These are phyloP conservation scores for Drosophila sproati DNA, from an alignment of 1,140 invertebrate species.

Conservation along the genomic window DNA sequence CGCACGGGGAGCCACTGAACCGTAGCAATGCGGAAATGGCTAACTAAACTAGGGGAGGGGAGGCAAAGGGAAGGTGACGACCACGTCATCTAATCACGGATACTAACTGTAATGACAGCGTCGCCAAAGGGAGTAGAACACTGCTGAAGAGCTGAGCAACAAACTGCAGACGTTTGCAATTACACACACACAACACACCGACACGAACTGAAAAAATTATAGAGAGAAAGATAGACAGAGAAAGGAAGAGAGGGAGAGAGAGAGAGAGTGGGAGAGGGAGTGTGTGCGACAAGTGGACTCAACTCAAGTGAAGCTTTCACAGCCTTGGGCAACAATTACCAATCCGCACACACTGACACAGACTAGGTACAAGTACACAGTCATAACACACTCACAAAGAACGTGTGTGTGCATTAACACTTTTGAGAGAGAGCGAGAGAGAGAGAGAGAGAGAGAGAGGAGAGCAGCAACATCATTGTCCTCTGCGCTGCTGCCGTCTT, in stretches of 20 bases:
- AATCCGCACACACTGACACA: slow-evolving; percentile 30
- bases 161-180: slow-evolving; percentile 79
- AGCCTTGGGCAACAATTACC: slow-evolving; percentile 53
- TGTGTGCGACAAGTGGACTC: slow-evolving; percentile 35
- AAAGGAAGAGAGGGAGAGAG: slow-evolving; percentile 3
- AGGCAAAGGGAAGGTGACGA: slow-evolving; percentile 27
- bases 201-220: neutral
- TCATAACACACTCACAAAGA: slow-evolving; percentile 56
- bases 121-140: slow-evolving; percentile 33
- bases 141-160: slow-evolving; percentile 57
- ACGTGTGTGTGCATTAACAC: slow-evolving; percentile 77
- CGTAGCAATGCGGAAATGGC: slow-evolving; percentile 53
- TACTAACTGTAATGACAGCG: slow-evolving; percentile 73
- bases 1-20: slow-evolving; percentile 39
- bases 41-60: slow-evolving; percentile 12
- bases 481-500: slow-evolving; percentile 27
- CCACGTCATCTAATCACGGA: slow-evolving; percentile 70
- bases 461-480: slow-evolving; percentile 28
- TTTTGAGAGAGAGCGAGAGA: slow-evolving; percentile 50
- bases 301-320: slow-evolving; percentile 39
- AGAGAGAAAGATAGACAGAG: neutral
- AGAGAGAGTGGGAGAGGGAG: neutral
- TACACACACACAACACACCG: slow-evolving; percentile 38
- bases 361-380: neutral
- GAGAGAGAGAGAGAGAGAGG: slow-evolving; percentile 23